Base-by-base conservation (phyloP, 1,140 invertebrate species). In the Diabrotica undecimpunctata region DNA sequence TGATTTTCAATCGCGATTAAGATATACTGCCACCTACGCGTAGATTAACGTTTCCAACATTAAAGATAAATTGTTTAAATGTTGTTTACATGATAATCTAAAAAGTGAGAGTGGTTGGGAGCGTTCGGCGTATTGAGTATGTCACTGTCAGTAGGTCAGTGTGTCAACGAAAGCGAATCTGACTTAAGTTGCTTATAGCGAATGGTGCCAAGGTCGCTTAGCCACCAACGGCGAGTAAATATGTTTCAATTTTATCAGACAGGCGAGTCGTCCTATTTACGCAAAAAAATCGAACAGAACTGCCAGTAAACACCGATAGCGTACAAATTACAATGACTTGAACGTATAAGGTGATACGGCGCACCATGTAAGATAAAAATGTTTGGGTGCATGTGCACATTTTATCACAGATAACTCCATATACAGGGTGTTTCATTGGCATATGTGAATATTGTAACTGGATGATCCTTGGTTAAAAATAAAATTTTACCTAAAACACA, bases 81-180 rank as follows among this genome's bases (percentile, higher is more conserved):
- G 11, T 3, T 55, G 54, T 55, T 55, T 55, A 55, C 12, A 2
- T 25, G 51, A 12, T n/a, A 53, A 6, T 51, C 9, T 36, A 57
- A 57, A 57, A 57, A 57, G 55, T 57, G 37, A 57, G 55, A 57
- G 55, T 57, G 50, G 13, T 14, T 25, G 25, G 25, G 25, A 25
- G 25, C 25, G 25, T 25, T 25, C 25, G 25, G 25, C 37, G 38
- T 12, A 7, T 13, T n/a, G 50, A 53, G 60, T 61, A 61, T 62
- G 60, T 69, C 67, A 69, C 62, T 70, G 67, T 69, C 69, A 74
- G 66, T 71, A 54, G 72, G 72, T 74, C 62, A 74, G 69, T 74
- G 62, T 72, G 72, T 74, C 71, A 70, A 72, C 72, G 72, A 73
- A 68, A 73, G 70, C 66, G 72, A 73, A 73, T 73, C 72, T 66